Evolutionary conservation across 53 echinoderm and acorn worm genomes (phyloP).

Genomic region (Paracentrotus lividus): DNA sequence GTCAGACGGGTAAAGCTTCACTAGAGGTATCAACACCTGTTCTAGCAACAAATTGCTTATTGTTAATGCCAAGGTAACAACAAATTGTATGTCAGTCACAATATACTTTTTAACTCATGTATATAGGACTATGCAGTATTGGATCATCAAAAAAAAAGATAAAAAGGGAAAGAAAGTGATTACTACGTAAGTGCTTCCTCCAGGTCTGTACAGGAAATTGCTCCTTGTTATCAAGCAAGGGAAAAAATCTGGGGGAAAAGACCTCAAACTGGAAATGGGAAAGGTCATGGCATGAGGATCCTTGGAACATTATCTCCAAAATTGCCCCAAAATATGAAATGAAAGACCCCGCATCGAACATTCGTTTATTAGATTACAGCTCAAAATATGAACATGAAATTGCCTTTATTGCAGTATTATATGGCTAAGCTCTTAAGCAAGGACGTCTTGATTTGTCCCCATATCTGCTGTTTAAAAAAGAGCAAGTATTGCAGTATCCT

Average conservation of each 20-base stretch:
- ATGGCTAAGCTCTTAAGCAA: not conserved
- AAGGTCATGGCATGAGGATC: conserved; percentile 7
- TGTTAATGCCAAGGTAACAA: no score
- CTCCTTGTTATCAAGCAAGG: not conserved
- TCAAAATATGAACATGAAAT: conserved; percentile 25
- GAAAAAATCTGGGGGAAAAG: not conserved
- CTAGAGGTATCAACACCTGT: no score
- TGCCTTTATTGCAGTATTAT: conserved; percentile 20
- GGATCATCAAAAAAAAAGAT: no score
- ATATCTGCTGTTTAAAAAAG: not conserved
- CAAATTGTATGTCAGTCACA: no score
- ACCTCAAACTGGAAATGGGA: not conserved
- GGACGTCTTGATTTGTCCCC: not conserved
- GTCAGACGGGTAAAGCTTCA: no score
- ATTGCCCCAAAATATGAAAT: conserved; percentile 40
- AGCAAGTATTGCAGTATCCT: not conserved
- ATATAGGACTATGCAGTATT: no score
- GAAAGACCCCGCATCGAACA: conserved; percentile 40
- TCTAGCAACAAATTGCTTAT: no score
- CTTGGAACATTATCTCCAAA: conserved; percentile 22
- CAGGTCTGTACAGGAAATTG: no score
- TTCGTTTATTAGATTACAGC: conserved; percentile 37
- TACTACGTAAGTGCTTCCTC: no score
- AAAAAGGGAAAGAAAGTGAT: no score
- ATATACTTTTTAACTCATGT: no score